Percentiles rank a stretch among this genome's conserved stretches.
Conservation (phyloP, 2,888 invertebrate species). For the Oxytorus armatus region DNA sequence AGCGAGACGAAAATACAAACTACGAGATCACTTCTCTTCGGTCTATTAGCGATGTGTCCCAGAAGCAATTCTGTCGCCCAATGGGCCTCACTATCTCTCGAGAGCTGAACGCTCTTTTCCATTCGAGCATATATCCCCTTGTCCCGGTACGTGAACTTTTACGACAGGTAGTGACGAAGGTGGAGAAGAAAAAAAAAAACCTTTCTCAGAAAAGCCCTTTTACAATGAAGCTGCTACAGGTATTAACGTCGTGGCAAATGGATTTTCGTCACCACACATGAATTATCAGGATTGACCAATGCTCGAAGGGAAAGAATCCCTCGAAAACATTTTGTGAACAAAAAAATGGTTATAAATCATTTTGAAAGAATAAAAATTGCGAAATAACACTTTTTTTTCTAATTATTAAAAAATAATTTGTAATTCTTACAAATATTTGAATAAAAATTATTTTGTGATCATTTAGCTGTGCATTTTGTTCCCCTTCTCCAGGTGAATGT, state of each 20-base stretch:
- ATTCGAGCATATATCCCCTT: constrained; percentile 44
- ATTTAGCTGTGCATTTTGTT: neutral
- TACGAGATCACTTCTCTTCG: constrained; percentile 37
- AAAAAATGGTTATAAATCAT: no score
- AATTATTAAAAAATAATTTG: no score
- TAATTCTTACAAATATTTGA: no score
- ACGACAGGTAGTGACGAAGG: constrained; percentile 61
- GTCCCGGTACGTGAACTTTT: constrained; percentile 32
- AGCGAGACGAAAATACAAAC: constrained; percentile 56
- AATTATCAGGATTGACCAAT: neutral
- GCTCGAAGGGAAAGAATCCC: no score
- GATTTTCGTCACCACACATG: constrained; percentile 26
- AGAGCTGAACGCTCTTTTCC: constrained; percentile 34
- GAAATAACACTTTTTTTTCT: no score
- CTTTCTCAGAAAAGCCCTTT: constrained; percentile 36
- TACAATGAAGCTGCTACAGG: constrained; percentile 14
- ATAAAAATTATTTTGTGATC: neutral
- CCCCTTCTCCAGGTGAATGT: no score
- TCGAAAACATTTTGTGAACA: no score
- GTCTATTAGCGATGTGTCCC: constrained; percentile 47
- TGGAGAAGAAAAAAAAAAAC: constrained; percentile 9
- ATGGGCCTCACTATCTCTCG: constrained; percentile 35
- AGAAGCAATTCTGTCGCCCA: constrained; percentile 38
- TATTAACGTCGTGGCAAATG: constrained; percentile 24
- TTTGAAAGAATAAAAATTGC: no score